phyloP scores from a whole-genome alignment of 2,797 vertebrate genomes.

The Lophotriccus pileatus region DNA sequence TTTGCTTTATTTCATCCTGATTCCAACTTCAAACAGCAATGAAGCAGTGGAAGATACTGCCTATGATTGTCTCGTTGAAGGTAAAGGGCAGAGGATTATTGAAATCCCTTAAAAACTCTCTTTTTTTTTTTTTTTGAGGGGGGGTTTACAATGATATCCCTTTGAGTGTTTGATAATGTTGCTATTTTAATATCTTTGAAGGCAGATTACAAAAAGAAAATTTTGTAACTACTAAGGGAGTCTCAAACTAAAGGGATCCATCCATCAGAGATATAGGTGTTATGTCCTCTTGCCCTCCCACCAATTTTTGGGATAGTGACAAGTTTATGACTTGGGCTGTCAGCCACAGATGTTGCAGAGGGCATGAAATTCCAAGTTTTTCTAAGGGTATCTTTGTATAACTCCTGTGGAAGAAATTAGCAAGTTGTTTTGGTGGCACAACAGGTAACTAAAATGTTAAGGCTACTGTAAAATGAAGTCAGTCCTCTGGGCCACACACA shows the following conservation, averaged over 20 bases:
- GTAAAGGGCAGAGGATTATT: neutral
- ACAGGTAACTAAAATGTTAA: neutral
- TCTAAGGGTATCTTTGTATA: neutral
- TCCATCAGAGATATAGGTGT: constrained; percentile 17
- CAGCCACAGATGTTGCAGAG: neutral
- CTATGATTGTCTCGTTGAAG: neutral
- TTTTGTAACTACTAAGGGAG: neutral
- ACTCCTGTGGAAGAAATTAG: neutral
- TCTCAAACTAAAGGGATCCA: neutral
- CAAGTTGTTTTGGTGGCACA: neutral
- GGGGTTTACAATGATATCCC: neutral
- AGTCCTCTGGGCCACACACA: accelerated
- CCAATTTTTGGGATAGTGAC: constrained; percentile 13
- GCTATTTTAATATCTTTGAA: neutral
- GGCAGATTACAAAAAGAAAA: neutral
- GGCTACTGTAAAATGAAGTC: neutral
- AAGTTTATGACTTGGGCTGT: constrained; percentile 42
- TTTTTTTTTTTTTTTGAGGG: neutral
- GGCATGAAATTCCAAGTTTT: neutral
- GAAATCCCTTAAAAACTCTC: neutral
- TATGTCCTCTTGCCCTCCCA: constrained; percentile 10
- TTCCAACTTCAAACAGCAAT: neutral
- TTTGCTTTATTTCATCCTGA: neutral
- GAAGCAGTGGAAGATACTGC: neutral
- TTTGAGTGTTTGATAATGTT: neutral